Conservation (phyloP, 2,113 vertebrate species). For the Scolopax mira region DNA sequence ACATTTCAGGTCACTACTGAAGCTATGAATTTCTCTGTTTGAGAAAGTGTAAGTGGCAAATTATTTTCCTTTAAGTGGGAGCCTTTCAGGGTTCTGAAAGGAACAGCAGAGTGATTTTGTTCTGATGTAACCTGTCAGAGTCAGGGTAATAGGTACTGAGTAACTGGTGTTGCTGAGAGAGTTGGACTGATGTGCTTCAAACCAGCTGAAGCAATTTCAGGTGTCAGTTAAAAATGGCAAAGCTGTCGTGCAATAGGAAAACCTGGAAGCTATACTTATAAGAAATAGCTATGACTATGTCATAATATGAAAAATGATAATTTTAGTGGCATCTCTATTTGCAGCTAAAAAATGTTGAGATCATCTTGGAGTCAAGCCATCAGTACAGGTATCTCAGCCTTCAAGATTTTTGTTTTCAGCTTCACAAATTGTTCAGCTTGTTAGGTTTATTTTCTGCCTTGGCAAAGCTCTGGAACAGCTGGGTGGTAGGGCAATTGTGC, state of each 20-base stretch:
- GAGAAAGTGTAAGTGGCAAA: background rate
- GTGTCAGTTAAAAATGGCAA: background rate
- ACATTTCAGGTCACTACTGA: background rate
- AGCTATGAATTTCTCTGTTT: background rate
- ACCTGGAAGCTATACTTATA: background rate
- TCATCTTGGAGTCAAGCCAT: background rate
- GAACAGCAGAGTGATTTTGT: background rate
- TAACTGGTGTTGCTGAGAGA: background rate
- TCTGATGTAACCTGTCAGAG: background rate
- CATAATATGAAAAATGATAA: background rate
- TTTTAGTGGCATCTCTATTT: background rate
- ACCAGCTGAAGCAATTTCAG: background rate
- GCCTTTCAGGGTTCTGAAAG: background rate
- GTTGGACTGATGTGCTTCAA: background rate
- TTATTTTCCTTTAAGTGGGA: background rate
- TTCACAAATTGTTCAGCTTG: background rate
- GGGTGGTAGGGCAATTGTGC: background rate
- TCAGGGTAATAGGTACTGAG: background rate
- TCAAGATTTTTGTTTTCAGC: background rate
- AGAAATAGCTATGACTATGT: background rate
- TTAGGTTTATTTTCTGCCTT: background rate
- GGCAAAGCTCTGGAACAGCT: background rate
- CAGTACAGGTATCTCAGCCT: background rate
- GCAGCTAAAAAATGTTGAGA: background rate
- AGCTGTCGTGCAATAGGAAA: background rate